Percentiles rank a stretch among this genome's conserved stretches.
These are phyloP conservation scores for Ceuthmochares aereus DNA, from an alignment of 2,113 vertebrate species.

Conservation along the genomic window DNA sequence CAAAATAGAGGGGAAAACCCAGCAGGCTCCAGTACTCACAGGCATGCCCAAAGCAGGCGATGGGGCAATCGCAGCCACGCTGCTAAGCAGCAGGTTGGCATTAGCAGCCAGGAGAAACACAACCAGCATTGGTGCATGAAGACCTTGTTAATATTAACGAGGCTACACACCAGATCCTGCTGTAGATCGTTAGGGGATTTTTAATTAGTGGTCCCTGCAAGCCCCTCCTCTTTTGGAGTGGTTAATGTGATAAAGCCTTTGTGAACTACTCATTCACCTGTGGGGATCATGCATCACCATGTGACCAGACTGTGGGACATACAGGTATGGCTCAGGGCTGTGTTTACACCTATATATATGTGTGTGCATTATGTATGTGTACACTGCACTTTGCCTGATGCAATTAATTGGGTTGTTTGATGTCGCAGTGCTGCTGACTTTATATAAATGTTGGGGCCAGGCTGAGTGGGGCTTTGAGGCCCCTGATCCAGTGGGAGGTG, in stretches of 20 bases:
- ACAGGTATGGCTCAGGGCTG: background rate
- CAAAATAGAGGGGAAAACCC: background rate
- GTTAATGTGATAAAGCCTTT: background rate
- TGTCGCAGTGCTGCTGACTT: background rate
- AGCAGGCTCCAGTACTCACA: background rate
- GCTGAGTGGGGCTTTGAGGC: too few species aligned
- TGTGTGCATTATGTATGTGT: too few species aligned
- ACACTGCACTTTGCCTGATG: background rate
- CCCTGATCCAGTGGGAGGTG: too few species aligned
- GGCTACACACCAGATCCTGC: background rate
- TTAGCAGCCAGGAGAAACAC: background rate
- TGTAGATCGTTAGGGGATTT: background rate
- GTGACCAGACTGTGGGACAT: too few species aligned
- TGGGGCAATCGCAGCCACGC: background rate
- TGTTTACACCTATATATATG: background rate
- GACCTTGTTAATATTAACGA: background rate
- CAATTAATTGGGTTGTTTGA: background rate
- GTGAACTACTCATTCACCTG: background rate
- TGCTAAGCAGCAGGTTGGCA: background rate
- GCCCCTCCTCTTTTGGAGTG: background rate
- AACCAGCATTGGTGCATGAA: background rate
- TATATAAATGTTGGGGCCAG: too few species aligned
- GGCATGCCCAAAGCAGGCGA: fast-evolving
- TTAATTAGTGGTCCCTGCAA: background rate
- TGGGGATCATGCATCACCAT: background rate